Evolutionary conservation across 2,797 vertebrate species (phyloP), one percentile per base, ranked within the genome.

Genomic region (Argentina silus): DNA sequence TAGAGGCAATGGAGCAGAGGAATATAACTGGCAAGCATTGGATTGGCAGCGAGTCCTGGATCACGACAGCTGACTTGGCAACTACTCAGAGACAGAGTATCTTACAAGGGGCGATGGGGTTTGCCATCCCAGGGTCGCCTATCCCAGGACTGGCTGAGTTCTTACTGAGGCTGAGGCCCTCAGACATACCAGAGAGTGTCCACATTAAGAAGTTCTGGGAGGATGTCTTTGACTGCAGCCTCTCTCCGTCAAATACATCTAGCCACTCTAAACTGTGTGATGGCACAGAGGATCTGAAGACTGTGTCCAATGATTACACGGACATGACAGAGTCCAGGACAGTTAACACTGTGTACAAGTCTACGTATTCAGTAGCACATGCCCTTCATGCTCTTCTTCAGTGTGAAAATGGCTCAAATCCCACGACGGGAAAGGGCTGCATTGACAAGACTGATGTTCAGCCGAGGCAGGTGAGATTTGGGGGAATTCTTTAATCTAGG

Each of bases 331-430:
- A 81, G 59, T 88, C 89, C 70, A 86, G 88, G 72, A 81, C 81
- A 86, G 87, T 74, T 17, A 79, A 89, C 72, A 92, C 89, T 76
- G 78, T 93, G 15, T 92, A 90, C 61, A 89, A 83, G 73, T 88
- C 89, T 10, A 86, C 90, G 11, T 92, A 90, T 69, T 48, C 85
- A 17, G 78, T 90, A 43, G 91, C 88, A 17, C 62, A 90, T 74
- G 83, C 91, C n/a, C 65, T 91, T 15, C 82, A 89, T 14, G 4
- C 72, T 14, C 36, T 89, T n/a, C 11, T 92, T 72, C 86, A 87
- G 6, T 93, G 92, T 81, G 12, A 80, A 68, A 86, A 86, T 61
- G 86, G 81, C 12, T 82, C 70, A 66, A 91, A 90, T 85, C 86
- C 87, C 45, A 80, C 80, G 10, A 89, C 86, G 1, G 85, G 87